Evolutionary conservation across 2,113 vertebrate genomes (phyloP).

Genomic region (Phasianus colchicus): DNA sequence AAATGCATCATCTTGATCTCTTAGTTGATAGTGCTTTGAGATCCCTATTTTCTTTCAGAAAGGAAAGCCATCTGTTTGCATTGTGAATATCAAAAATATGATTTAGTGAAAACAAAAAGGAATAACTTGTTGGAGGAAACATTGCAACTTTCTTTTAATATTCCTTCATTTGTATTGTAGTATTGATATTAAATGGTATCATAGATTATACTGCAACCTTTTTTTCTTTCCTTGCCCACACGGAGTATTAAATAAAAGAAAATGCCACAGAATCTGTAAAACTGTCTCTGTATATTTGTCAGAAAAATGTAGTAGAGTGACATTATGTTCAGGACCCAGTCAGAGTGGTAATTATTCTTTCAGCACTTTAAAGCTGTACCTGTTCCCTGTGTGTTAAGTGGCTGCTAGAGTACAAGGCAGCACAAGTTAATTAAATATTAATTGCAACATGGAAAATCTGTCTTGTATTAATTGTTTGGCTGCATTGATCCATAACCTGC

Average conservation of each 20-base stretch:
- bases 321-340: conserved; percentile 25
- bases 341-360: conserved; percentile 55
- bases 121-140: not conserved
- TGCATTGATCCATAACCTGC: not conserved
- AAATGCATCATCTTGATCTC: not conserved
- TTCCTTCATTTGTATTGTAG: conserved; percentile 15
- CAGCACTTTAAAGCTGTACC: not conserved
- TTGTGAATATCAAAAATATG: not conserved
- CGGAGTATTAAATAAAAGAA: conserved; percentile 33
- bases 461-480: not conserved
- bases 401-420: conserved; percentile 29
- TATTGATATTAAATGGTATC: conserved; percentile 12
- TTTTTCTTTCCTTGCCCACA: conserved; percentile 39
- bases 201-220: conserved; percentile 10
- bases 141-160: not conserved
- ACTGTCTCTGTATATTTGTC: conserved; percentile 27
- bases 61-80: conserved; percentile 22
- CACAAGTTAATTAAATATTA: conserved; percentile 42
- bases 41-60: not conserved
- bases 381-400: conserved; percentile 38
- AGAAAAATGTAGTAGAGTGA: conserved; percentile 22
- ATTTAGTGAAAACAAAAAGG: not conserved
- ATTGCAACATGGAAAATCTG: conserved; percentile 13
- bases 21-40: not conserved
- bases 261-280: conserved; percentile 21